A percentile compares a stretch with the other conserved stretches of the same genome.
Evolutionary conservation across 2,113 vertebrate genomes (phyloP).

Genomic region (Chaetura pelagica): DNA sequence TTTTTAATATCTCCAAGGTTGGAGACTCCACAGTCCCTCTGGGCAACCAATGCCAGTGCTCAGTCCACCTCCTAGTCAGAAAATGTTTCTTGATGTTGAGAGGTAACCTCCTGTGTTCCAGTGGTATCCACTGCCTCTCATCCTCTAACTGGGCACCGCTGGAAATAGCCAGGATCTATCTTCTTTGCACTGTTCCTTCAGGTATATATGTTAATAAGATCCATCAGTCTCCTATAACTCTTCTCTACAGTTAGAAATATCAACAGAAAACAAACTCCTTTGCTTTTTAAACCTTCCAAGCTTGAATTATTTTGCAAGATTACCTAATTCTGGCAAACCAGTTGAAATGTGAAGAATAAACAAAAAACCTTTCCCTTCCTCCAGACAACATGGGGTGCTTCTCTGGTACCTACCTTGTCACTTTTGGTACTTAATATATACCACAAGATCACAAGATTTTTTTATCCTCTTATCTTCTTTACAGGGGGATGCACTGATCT

Average conservation of each 20-base stretch:
- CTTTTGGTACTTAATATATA: not conserved
- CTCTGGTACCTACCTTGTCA: not conserved
- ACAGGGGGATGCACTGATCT: not conserved
- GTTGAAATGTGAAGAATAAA: not conserved
- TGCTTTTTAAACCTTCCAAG: not conserved
- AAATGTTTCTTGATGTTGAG: not conserved
- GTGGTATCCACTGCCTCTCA: not conserved
- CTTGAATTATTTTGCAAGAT: not conserved
- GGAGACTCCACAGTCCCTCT: no score
- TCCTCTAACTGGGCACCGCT: not conserved
- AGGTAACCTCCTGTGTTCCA: not conserved
- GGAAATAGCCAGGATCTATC: not conserved
- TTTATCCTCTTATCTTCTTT: not conserved
- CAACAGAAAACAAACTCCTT: not conserved
- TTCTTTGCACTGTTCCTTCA: not conserved
- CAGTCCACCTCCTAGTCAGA: not conserved
- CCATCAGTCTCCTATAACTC: not conserved
- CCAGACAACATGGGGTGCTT: not conserved
- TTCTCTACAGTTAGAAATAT: not conserved
- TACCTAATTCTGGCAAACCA: not conserved
- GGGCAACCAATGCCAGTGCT: no score
- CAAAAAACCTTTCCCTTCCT: not conserved
- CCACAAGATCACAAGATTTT: not conserved
- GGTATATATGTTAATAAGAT: not conserved
- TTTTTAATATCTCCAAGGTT: no score